A percentile compares a stretch with the other conserved stretches of the same genome.
Evolutionary conservation across 2,113 vertebrate species (phyloP).

Genomic region (Ciconia maguari): DNA sequence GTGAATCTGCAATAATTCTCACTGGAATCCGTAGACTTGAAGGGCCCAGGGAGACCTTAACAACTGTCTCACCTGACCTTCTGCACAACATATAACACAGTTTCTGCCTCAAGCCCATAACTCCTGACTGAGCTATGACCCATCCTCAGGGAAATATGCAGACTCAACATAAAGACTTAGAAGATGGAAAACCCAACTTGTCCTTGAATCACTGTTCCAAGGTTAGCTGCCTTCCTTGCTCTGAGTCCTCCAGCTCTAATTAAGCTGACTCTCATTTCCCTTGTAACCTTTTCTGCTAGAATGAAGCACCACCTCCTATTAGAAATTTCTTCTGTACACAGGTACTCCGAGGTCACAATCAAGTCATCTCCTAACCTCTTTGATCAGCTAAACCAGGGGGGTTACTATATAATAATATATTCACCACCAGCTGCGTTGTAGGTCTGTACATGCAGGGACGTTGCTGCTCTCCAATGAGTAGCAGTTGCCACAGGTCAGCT

Average conservation of each 20-base stretch:
- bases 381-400: neutral
- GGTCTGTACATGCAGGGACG: neutral
- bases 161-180: neutral
- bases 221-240: neutral
- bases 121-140: conserved; percentile 20
- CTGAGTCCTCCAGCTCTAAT: neutral
- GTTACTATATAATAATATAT: neutral
- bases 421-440: neutral
- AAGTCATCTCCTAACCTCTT: neutral
- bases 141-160: neutral
- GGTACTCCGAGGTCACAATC: neutral
- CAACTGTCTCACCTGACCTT: neutral
- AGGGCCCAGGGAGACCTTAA: neutral
- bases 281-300: neutral
- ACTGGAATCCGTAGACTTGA: neutral
- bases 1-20: neutral
- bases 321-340: neutral
- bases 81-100: neutral
- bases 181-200: neutral
- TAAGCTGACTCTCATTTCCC: neutral
- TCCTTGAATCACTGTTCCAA: conserved; percentile 11
- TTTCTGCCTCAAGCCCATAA: neutral
- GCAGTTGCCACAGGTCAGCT: conserved; percentile 24
- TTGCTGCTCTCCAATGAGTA: neutral
- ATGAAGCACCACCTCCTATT: neutral